Conservation (phyloP, 2,888 invertebrate genomes). For the Pherbina coryleti region DNA sequence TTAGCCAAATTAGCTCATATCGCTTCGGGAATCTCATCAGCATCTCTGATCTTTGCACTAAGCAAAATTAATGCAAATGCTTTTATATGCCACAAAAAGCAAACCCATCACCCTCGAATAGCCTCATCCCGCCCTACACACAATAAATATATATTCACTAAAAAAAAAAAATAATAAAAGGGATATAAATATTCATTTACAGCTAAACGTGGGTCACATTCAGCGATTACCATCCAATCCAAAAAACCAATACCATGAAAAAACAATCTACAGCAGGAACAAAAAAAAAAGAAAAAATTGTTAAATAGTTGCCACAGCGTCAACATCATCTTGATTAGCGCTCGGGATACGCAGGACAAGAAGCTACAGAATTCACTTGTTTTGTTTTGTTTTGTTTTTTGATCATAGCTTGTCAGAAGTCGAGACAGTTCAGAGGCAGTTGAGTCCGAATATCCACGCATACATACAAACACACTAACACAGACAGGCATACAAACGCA, state of each 20-base stretch:
- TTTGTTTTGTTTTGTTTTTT: neutral
- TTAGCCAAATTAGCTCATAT: constrained; percentile 33
- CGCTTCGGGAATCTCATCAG: constrained; percentile 21
- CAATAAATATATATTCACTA: neutral
- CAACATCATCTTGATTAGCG: neutral
- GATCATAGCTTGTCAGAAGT: neutral
- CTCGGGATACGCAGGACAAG: neutral
- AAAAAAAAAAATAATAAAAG: neutral
- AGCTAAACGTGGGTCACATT: neutral
- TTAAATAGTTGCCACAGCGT: neutral
- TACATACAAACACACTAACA: too few species aligned
- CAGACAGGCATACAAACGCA: too few species aligned
- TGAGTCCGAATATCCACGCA: too few species aligned
- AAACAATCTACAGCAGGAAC: neutral
- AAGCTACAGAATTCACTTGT: neutral
- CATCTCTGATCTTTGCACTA: constrained; percentile 30
- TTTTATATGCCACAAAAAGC: neutral
- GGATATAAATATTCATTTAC: constrained; percentile 14
- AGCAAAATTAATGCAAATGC: constrained; percentile 36
- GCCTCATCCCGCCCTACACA: neutral
- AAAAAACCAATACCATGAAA: neutral
- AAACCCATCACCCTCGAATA: neutral
- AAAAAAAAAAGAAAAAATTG: neutral
- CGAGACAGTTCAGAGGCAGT: neutral
- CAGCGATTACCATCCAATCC: neutral